Percentiles rank a stretch among this genome's conserved stretches.
These are phyloP conservation scores for Drosophila ustulata DNA, from an alignment of 2,888 invertebrate genomes.

Conservation along the genomic window DNA sequence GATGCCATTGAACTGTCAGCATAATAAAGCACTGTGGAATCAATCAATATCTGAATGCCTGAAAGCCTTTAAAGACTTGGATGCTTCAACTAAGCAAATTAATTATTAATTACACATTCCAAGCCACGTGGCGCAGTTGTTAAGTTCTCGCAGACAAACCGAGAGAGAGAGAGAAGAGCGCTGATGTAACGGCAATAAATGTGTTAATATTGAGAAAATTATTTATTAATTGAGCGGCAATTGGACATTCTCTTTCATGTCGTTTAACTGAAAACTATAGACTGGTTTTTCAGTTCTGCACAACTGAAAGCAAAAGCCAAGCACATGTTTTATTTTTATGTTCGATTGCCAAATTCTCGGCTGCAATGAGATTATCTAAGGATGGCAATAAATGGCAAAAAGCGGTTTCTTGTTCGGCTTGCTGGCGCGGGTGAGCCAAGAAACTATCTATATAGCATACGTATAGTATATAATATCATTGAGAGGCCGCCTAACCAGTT, in stretches of 20 bases:
- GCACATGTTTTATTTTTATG: slow-evolving; percentile 1
- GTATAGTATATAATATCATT: too few relatives aligned
- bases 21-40: slow-evolving; percentile 17
- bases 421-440: slow-evolving; percentile 44
- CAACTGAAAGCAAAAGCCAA: slow-evolving; percentile 4
- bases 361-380: slow-evolving; percentile 58
- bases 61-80: slow-evolving; percentile 16
- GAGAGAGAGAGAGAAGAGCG: background rate
- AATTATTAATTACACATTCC: slow-evolving; percentile 33
- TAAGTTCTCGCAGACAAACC: slow-evolving; percentile 39
- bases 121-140: slow-evolving; percentile 45
- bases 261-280: slow-evolving; percentile 27
- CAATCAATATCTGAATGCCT: slow-evolving; percentile 28
- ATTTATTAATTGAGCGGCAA: slow-evolving; percentile 52
- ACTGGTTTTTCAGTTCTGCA: slow-evolving; percentile 18
- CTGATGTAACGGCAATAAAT: slow-evolving; percentile 37
- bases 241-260: slow-evolving; percentile 59
- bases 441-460: slow-evolving; percentile 26
- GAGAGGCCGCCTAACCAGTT: slow-evolving; percentile 58
- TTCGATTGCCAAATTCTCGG: slow-evolving; percentile 46
- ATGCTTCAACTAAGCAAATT: slow-evolving; percentile 22
- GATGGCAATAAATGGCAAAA: slow-evolving; percentile 34
- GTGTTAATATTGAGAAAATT: slow-evolving; percentile 45
- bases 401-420: slow-evolving; percentile 1
- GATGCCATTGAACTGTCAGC: slow-evolving; percentile 35